Percentiles rank a stretch among this genome's conserved stretches.
These are phyloP conservation scores for Glyphotaelius pellucidus DNA, from an alignment of 2,888 invertebrate genomes.

Conservation along the genomic window DNA sequence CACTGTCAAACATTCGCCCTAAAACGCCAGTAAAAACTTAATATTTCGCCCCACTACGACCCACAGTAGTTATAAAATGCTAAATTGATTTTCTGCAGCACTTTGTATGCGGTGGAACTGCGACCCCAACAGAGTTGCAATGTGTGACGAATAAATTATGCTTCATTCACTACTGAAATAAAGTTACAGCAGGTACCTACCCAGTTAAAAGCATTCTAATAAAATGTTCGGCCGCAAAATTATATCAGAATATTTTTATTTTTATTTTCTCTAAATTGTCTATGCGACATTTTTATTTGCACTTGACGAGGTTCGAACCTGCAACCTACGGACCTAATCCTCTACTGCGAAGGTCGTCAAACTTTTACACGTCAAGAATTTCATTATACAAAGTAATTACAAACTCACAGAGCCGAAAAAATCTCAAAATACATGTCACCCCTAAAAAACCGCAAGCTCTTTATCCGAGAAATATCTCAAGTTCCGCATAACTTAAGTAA, in stretches of 20 bases:
- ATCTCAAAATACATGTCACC: not conserved
- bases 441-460: not conserved
- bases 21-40: not conserved
- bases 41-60: not conserved
- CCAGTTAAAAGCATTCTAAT: too few relatives aligned
- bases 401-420: not conserved
- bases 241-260: too few relatives aligned
- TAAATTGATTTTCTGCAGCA: not conserved
- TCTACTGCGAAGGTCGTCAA: not conserved
- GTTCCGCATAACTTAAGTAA: slow-evolving; percentile 1
- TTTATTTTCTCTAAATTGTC: too few relatives aligned
- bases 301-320: too few relatives aligned
- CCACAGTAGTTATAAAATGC: not conserved
- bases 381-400: not conserved
- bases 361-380: not conserved
- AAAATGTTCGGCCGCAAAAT: too few relatives aligned
- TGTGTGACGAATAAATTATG: not conserved
- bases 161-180: not conserved
- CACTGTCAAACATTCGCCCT: not conserved
- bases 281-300: too few relatives aligned
- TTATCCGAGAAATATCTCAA: not conserved
- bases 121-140: not conserved
- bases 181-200: too few relatives aligned
- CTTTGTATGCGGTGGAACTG: not conserved
- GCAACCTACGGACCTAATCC: too few relatives aligned